Evolutionary conservation across 2,888 invertebrate genomes (phyloP), one percentile per base, ranked within the genome.

Genomic region (Melanostoma scalare): DNA sequence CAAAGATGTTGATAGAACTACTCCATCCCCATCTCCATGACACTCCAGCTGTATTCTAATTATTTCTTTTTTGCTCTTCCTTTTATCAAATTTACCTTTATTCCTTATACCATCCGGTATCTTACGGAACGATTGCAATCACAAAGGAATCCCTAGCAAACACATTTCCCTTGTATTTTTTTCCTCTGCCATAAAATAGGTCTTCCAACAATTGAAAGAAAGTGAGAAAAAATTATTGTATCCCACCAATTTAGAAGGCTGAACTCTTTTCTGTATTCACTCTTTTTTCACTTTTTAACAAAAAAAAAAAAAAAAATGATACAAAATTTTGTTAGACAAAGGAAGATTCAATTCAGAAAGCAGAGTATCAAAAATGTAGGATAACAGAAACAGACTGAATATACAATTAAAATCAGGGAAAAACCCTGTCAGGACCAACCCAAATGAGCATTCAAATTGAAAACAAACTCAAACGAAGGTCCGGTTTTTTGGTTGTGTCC

Each of bases 401-500:
- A 80, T 46, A 74, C 79, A 80, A 80, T 74, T 80, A 71, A 75
- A 76, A 71, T 9, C 69, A 20, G 31, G 67, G 48, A 61, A 77
- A 44, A 44, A 30, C 10, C 55, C 68, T 46, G 46, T 77, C 73
- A 63, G 50, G 44, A 52, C 48, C 6, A 48, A 48, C 58, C 50
- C 58, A 77, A 69, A 77, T 63, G 68, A 77, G 40, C 77, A 63
- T 77, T 77, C 77, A 72, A 78, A 78, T 78, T 73, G 77, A 78
- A 82, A 73, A 56, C 63, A 63, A 82, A 58, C 73, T 58, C 52
- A 71, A 80, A 80, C 58, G 60, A 65, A 58, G 58, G 76, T 75
- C 69, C 75, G 35, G 36, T 56, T 46, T 61, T 68, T 44, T 68
- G 20, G 36, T 20, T 40, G 35, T 60, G 65, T 53, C 46, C 10